Evolutionary conservation across 1,140 invertebrate species (phyloP), one percentile per base, ranked within the genome.

Genomic region (Pseudomyrmex sp.): DNA sequence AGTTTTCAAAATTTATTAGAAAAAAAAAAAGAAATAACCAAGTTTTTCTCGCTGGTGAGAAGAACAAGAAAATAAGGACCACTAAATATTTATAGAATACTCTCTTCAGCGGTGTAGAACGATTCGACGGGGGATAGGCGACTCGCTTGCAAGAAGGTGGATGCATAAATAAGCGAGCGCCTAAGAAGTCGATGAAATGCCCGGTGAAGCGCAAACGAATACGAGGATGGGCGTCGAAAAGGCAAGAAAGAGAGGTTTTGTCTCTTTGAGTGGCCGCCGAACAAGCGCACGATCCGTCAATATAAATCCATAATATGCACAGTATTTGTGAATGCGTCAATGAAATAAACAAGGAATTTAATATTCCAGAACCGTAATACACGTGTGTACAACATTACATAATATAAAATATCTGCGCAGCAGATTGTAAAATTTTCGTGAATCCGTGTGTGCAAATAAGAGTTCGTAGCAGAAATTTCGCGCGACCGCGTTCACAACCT

Each of bases 41-140:
- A 80, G 76, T 50, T 26, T 26, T 0, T 4, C 20, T 2, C 44
- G 12, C 10, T 9, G 44, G 2, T 15, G 54, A 48, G 18, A 15
- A 5, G 58, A n/a, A 12, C 20, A 72, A 70, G 23, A 35, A 59
- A 80, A 59, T 70, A 80, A 72, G 66, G 15, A 44, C 10, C 48
- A 54, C 66, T 72, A 80, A 80, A 80, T 80, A 80, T 80, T 80
- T 80, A 80, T 80, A 26, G 44, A 80, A 72, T 59, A 59, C 54
- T 70, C 15, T 35, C 35, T 35, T 35, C 35, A 44, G 9, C 44
- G 13, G 18, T 54, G 65, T 26, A 50, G 23, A 35, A 70, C 65
- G 76, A 80, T 70, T 70, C 76, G 10, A 79, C 52, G 35, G 7
- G 63, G 15, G 35, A 58, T 69, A 68, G 62, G 65, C 66, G 68